Conservation (phyloP, 1,140 invertebrate genomes). For the Battus philenor region DNA sequence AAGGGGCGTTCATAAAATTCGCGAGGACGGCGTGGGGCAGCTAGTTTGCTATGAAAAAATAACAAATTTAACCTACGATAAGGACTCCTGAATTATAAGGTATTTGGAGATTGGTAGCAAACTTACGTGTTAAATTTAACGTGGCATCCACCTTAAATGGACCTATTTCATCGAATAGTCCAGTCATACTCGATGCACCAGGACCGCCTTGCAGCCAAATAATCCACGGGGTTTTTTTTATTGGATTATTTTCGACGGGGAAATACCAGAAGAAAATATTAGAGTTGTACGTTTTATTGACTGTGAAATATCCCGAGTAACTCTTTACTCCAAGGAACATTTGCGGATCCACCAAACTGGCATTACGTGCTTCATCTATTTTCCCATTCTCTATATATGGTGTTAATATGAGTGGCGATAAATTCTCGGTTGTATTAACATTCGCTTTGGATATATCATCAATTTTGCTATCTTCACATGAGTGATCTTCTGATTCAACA, state of each 20-base stretch:
- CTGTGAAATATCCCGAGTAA: slow-evolving; percentile 80
- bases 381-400: slow-evolving; percentile 78
- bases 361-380: slow-evolving; percentile 38
- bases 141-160: slow-evolving; percentile 80
- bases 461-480: neutral
- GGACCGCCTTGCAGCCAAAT: slow-evolving; percentile 89
- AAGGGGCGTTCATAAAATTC: no score
- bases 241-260: slow-evolving; percentile 68
- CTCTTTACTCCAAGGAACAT: slow-evolving; percentile 52
- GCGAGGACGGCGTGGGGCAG: no score
- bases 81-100: no score
- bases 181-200: slow-evolving; percentile 86
- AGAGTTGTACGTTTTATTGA: slow-evolving; percentile 78
- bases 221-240: slow-evolving; percentile 78
- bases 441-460: neutral
- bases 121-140: slow-evolving; percentile 61
- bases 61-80: no score
- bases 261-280: slow-evolving; percentile 85
- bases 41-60: no score
- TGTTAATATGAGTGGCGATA: slow-evolving; percentile 80
- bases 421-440: slow-evolving; percentile 65
- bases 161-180: slow-evolving; percentile 88
- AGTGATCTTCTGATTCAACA: neutral
- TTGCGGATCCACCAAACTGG: slow-evolving; percentile 34
- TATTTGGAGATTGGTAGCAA: neutral